Evolutionary conservation across 2,113 vertebrate species (phyloP), one percentile per base, ranked within the genome.

Genomic region (Polypterus senegalus): DNA sequence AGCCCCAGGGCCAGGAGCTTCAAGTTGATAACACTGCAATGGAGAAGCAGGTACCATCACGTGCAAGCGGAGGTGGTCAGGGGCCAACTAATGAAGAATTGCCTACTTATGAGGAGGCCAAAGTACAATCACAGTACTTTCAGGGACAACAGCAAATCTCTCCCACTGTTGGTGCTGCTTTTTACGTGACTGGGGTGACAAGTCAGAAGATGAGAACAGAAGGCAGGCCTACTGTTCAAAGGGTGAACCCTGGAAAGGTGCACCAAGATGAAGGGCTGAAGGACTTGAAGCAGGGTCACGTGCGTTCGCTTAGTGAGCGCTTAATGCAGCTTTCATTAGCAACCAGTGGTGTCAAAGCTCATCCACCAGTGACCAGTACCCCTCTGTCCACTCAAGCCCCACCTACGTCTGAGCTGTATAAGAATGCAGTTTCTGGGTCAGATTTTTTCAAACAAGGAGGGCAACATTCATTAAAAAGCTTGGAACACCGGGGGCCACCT

Each of bases 221-320:
- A 65, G 96, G 96, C 57, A 85, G 94, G 1, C 84, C 96, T 1
- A 89, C 90, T 0, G 88, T 97, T 47, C 96, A 98, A 81, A 77
- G 95, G 5, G 86, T 94, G 44, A 92, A 86, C 52, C 78, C 85
- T 0, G 91, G 90, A 47, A 91, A 90, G 72, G 92, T 97, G 64
- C 96, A 93, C 77, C 95, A 98, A 74, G 96, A 99, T 55, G 96
- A 99, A 56, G 96, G 93, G 49, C 88, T 99, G 1, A 91, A 93
- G 82, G 96, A 99, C 76, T 87, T 99, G 55, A 99, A 99, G 79
- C 96, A 98, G 68, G 96, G 96, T n/a, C 96, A 99, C 3, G 96
- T 99, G 9, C 87, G 96, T 9, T 99, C 96, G 4, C 81, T 99
- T 67, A 98, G 95, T 0, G 96, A 99, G 77, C 74, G 96, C 54